phyloP scores from a whole-genome alignment of 1,140 invertebrate species.

The Rhagoletis zephyria region DNA sequence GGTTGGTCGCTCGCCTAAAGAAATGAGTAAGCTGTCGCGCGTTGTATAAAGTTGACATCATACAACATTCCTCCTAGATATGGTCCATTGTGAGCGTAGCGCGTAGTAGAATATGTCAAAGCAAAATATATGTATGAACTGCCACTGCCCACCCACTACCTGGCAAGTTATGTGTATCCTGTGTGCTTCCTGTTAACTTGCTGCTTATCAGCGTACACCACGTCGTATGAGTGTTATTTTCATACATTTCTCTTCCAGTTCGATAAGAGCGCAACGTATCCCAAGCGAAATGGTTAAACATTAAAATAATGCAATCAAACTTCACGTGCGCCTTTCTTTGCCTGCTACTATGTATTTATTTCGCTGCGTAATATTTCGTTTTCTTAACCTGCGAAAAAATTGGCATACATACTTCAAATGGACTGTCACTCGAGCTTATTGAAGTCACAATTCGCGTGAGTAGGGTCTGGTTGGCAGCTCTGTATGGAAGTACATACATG shows the following conservation, averaged over 20 bases:
- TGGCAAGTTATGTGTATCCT: too few species aligned
- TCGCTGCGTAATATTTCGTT: background rate
- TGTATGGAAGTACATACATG: background rate
- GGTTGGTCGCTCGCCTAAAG: background rate
- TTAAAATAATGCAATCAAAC: slow-evolving; percentile 16
- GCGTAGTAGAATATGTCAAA: background rate
- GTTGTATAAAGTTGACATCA: background rate
- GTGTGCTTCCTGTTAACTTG: background rate
- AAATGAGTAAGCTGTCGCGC: background rate
- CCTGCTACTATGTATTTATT: background rate
- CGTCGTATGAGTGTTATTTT: slow-evolving; percentile 19
- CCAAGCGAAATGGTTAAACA: slow-evolving; percentile 1
- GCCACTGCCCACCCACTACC: too few species aligned
- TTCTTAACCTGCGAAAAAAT: background rate
- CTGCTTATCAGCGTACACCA: background rate
- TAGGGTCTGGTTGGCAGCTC: background rate
- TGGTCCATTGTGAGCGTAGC: background rate
- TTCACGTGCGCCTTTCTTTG: background rate
- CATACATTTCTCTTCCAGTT: background rate
- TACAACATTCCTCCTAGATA: background rate
- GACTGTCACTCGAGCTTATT: background rate
- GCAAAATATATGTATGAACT: background rate
- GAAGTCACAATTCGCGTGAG: background rate
- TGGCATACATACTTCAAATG: background rate
- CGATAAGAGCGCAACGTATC: background rate